These are phyloP conservation scores for Pammene aurita DNA, from an alignment of 2,888 invertebrate genomes.

Conservation along the genomic window DNA sequence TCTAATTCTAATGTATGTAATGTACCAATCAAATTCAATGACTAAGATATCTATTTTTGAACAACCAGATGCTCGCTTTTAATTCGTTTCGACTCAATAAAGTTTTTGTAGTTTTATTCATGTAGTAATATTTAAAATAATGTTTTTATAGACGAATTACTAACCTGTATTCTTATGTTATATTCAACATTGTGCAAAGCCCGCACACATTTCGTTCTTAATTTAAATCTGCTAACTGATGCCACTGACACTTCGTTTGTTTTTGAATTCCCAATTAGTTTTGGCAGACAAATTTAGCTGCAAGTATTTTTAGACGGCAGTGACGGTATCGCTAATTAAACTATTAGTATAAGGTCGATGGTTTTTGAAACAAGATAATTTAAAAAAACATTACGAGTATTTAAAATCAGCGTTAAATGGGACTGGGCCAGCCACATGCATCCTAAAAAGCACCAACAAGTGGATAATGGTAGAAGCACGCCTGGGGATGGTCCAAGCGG, in stretches of 20 bases:
- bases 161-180: background rate
- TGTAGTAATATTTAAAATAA: no score
- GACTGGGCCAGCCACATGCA: no score
- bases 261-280: slow-evolving; percentile 39
- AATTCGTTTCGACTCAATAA: slow-evolving; percentile 4
- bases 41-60: slow-evolving; percentile 1
- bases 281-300: slow-evolving; percentile 38
- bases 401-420: no score
- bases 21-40: background rate
- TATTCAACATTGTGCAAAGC: background rate
- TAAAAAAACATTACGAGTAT: no score
- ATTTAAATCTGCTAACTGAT: slow-evolving; percentile 40
- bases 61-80: background rate
- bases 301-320: slow-evolving; percentile 27
- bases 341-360: slow-evolving; percentile 5
- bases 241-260: slow-evolving; percentile 40
- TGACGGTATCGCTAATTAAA: slow-evolving; percentile 33
- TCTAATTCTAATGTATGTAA: background rate
- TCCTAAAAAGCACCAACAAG: no score
- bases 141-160: no score
- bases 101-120: background rate
- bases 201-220: slow-evolving; percentile 27
- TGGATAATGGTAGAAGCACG: no score
- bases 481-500: no score
- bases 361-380: background rate